Percentiles rank a stretch among this genome's conserved stretches.
These are phyloP conservation scores for Drosophila limbata DNA, from an alignment of 2,888 invertebrate genomes.

Conservation along the genomic window DNA sequence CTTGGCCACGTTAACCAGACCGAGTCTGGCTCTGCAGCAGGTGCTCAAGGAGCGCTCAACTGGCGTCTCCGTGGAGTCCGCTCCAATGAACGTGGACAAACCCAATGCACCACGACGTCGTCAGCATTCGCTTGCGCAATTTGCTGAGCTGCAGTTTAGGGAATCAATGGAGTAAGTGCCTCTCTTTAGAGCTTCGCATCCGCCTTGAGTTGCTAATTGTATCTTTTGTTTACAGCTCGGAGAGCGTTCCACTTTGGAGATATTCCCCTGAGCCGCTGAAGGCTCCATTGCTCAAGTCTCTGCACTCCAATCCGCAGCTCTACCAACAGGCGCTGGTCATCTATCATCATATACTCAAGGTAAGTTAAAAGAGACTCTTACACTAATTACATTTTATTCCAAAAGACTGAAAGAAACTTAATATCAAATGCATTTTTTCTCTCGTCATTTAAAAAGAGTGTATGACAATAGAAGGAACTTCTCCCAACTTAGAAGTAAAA, in stretches of 20 bases:
- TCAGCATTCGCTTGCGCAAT: conserved; percentile 93
- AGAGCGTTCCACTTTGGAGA: conserved; percentile 90
- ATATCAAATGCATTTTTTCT: too few relatives aligned
- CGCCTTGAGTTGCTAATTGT: background rate
- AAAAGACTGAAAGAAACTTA: too few relatives aligned
- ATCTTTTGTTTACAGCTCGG: conserved; percentile 54
- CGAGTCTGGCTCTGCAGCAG: conserved; percentile 89
- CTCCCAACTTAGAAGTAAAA: too few relatives aligned
- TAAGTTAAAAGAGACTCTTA: background rate
- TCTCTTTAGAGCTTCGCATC: background rate
- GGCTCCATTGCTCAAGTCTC: conserved; percentile 92
- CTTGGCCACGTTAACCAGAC: conserved; percentile 92
- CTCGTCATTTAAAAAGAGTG: too few relatives aligned
- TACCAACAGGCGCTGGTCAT: conserved; percentile 91
- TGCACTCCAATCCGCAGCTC: conserved; percentile 89
- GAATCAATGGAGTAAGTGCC: conserved; percentile 59
- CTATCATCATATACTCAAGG: conserved; percentile 91
- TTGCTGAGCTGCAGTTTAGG: conserved; percentile 93
- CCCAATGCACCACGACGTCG: conserved; percentile 81
- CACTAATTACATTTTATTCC: too few relatives aligned
- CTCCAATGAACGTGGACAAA: conserved; percentile 86
- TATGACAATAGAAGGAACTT: too few relatives aligned
- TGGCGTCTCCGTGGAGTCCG: conserved; percentile 63
- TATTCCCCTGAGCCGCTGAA: conserved; percentile 93
- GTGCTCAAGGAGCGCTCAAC: conserved; percentile 87